Evolutionary conservation across 2,888 invertebrate species (phyloP).

Genomic region (Trileptium ribeirensis): DNA sequence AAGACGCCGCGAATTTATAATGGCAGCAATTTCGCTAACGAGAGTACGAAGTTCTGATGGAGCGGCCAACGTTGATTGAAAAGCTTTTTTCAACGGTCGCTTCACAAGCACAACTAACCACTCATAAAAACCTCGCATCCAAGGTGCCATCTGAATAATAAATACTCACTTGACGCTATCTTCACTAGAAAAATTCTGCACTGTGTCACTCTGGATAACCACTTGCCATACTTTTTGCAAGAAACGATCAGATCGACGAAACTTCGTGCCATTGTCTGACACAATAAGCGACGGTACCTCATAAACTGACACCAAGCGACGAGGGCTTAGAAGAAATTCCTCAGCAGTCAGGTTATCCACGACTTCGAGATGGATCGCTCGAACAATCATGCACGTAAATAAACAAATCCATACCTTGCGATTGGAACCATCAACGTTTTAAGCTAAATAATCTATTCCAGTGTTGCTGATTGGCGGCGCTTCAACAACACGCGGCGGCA

Average conservation of each 20-base stretch:
- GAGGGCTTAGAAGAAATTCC: conserved; percentile 44
- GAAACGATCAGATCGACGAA: conserved; percentile 48
- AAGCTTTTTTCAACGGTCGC: conserved; percentile 14
- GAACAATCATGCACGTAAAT: conserved; percentile 53
- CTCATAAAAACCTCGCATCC: conserved; percentile 56
- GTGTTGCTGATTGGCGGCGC: conserved; percentile 28
- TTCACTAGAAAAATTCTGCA: not conserved
- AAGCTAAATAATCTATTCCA: conserved; percentile 49
- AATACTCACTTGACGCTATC: conserved; percentile 44
- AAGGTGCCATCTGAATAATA: conserved; percentile 52
- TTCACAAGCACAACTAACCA: conserved; percentile 52
- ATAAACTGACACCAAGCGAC: conserved; percentile 46
- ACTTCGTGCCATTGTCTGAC: conserved; percentile 53
- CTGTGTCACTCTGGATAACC: not conserved
- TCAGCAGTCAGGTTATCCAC: conserved; percentile 43
- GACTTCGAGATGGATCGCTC: conserved; percentile 52
- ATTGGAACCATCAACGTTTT: no score
- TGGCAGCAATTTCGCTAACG: not conserved
- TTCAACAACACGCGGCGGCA: not conserved
- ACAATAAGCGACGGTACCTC: conserved; percentile 47
- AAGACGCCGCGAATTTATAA: not conserved
- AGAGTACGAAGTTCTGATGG: conserved; percentile 1
- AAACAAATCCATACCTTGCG: conserved; percentile 48
- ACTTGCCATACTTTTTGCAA: not conserved
- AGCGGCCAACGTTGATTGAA: not conserved